Percentiles rank a stretch among this genome's conserved stretches.
Conservation (phyloP, 2,888 invertebrate species). For the Calliphora vomitoria region DNA sequence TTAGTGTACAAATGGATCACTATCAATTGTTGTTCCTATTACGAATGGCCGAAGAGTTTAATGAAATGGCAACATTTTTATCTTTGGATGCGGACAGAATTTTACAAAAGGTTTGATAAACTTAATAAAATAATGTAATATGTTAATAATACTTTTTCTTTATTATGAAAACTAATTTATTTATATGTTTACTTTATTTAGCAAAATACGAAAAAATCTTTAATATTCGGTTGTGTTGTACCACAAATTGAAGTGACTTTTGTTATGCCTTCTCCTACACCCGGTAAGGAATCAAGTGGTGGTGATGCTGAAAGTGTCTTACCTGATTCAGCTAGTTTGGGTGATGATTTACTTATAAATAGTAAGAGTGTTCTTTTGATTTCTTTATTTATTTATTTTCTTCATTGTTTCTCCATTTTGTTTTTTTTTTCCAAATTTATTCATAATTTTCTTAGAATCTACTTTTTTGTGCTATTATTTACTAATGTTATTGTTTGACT, state of each 20-base stretch:
- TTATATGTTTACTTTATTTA: slow-evolving; percentile 64
- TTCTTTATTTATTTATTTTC: slow-evolving; percentile 75
- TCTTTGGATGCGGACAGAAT: slow-evolving; percentile 91
- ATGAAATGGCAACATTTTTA: slow-evolving; percentile 92
- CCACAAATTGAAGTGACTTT: slow-evolving; percentile 95
- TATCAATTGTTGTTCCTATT: slow-evolving; percentile 96
- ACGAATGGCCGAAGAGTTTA: slow-evolving; percentile 91
- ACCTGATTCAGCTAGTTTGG: slow-evolving; percentile 93
- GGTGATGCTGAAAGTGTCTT: slow-evolving; percentile 94
- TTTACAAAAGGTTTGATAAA: slow-evolving; percentile 85
- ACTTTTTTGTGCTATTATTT: slow-evolving; percentile 47
- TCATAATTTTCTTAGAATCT: slow-evolving; percentile 31
- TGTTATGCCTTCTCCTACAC: slow-evolving; percentile 93
- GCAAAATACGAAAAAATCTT: slow-evolving; percentile 84
- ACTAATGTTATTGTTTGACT: slow-evolving; percentile 6
- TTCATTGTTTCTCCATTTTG: slow-evolving; percentile 75
- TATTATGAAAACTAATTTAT: not conserved
- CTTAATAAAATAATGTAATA: not conserved
- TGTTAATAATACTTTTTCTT: too few species aligned
- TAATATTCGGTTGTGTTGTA: slow-evolving; percentile 91
- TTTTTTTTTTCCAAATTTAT: slow-evolving; percentile 66
- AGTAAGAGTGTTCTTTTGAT: slow-evolving; percentile 85
- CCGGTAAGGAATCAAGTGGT: slow-evolving; percentile 93
- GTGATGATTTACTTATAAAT: slow-evolving; percentile 89
- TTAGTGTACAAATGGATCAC: slow-evolving; percentile 96